phyloP scores from a whole-genome alignment of 2,797 vertebrate genomes.

The Artibeus jamaicensis region DNA sequence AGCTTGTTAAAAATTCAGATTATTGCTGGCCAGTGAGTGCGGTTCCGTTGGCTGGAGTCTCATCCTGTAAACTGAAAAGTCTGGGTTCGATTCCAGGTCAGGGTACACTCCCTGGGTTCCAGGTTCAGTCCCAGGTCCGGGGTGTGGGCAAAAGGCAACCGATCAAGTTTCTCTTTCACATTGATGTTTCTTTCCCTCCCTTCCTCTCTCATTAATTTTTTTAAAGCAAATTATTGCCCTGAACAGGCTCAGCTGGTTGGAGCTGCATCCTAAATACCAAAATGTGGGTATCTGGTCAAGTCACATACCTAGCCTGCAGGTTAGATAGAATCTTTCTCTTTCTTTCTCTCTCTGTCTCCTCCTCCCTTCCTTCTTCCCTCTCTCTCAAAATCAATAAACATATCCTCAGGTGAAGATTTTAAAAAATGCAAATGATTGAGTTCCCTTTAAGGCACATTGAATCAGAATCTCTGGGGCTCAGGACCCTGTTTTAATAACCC shows the following conservation, averaged over 20 bases:
- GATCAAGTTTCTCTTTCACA: neutral
- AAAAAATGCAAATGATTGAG: neutral
- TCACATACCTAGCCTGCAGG: neutral
- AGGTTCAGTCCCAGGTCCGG: neutral
- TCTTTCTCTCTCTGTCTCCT: too few species aligned
- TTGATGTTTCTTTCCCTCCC: neutral
- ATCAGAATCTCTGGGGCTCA: neutral
- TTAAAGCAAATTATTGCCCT: neutral
- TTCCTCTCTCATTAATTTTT: neutral
- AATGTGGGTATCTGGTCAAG: neutral
- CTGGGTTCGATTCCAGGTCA: neutral
- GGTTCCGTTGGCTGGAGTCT: neutral
- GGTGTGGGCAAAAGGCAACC: neutral
- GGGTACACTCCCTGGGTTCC: neutral
- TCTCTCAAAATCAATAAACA: neutral
- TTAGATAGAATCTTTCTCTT: neutral
- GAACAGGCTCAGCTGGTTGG: neutral
- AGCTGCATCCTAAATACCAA: neutral
- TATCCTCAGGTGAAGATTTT: neutral
- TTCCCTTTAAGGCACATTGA: neutral
- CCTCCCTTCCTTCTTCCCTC: neutral
- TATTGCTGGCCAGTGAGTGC: neutral
- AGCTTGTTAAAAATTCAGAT: neutral
- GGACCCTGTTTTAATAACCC: neutral
- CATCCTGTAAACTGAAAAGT: neutral